These are phyloP conservation scores for Tyrannus savana DNA, from an alignment of 2,113 vertebrate genomes.

Conservation along the genomic window DNA sequence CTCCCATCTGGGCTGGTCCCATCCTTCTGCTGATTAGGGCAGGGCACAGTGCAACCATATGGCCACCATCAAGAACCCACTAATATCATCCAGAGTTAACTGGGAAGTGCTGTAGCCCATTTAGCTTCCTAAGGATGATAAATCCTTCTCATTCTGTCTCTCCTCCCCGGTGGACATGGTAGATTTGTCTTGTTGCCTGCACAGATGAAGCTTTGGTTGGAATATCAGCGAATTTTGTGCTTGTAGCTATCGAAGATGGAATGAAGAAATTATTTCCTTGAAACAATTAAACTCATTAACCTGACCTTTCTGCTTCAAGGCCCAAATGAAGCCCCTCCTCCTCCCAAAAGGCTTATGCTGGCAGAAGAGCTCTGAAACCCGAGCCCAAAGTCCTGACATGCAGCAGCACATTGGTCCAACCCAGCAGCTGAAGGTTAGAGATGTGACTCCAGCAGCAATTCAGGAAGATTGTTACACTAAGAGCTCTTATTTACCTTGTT, in stretches of 20 bases:
- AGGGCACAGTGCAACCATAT: constrained; percentile 22
- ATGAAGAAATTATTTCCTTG: not conserved
- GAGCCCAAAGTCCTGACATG: not conserved
- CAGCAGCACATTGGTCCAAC: accelerated
- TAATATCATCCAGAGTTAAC: not conserved
- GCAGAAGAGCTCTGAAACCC: not conserved
- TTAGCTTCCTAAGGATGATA: constrained; percentile 17
- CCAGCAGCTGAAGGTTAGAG: not conserved
- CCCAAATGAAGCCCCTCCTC: not conserved
- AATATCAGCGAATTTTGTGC: not conserved
- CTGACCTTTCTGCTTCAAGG: not conserved
- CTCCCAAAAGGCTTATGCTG: not conserved
- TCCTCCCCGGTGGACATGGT: not conserved
- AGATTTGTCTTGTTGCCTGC: not conserved
- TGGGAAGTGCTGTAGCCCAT: not conserved
- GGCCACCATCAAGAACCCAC: constrained; percentile 11
- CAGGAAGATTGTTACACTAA: not conserved
- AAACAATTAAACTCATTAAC: not conserved
- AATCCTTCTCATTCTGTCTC: constrained; percentile 14
- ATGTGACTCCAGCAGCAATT: not conserved
- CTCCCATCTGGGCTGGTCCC: not conserved
- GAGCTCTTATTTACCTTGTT: not conserved
- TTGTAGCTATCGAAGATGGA: not conserved
- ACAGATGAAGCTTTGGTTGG: not conserved
- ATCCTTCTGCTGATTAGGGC: not conserved